Conservation (phyloP, 2,888 invertebrate species). For the Caenorhabditis auriculariae region DNA sequence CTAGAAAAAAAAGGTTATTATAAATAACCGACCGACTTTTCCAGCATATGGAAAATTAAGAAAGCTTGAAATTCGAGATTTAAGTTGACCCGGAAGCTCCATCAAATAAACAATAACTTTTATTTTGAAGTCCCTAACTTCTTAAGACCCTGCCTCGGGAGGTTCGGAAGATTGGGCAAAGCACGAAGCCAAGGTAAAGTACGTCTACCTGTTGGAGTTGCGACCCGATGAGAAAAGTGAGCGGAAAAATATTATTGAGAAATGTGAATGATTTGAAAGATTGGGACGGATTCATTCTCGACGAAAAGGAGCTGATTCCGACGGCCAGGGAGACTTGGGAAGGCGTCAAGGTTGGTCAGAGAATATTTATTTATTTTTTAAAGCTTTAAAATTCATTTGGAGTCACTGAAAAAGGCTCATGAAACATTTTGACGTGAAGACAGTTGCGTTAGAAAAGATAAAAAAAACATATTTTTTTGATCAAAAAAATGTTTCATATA, state of each 20-base stretch:
- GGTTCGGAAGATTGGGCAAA: slow-evolving; percentile 64
- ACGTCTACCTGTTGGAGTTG: slow-evolving; percentile 62
- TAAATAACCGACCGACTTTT: too few species aligned
- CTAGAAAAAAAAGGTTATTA: not conserved
- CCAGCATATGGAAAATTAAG: too few species aligned
- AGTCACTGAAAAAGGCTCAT: too few species aligned
- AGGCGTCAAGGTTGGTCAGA: slow-evolving; percentile 41
- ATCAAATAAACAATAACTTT: too few species aligned
- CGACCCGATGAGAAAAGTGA: slow-evolving; percentile 60
- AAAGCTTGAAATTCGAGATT: not conserved
- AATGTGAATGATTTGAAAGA: slow-evolving; percentile 33
- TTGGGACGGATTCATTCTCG: slow-evolving; percentile 63
- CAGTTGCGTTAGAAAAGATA: too few species aligned
- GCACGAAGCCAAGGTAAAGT: slow-evolving; percentile 58
- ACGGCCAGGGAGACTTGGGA: slow-evolving; percentile 62
- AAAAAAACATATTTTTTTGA: too few species aligned
- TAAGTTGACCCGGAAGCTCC: not conserved
- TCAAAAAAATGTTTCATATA: too few species aligned
- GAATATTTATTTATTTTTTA: too few species aligned
- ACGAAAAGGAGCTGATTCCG: slow-evolving; percentile 59
- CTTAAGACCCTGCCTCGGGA: slow-evolving; percentile 60
- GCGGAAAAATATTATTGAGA: not conserved
- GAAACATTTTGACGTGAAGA: too few species aligned
- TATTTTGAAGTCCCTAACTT: too few species aligned
- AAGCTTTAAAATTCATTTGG: too few species aligned